Conservation (phyloP, 2,797 vertebrate genomes). For the Takifugu ocellatus region DNA sequence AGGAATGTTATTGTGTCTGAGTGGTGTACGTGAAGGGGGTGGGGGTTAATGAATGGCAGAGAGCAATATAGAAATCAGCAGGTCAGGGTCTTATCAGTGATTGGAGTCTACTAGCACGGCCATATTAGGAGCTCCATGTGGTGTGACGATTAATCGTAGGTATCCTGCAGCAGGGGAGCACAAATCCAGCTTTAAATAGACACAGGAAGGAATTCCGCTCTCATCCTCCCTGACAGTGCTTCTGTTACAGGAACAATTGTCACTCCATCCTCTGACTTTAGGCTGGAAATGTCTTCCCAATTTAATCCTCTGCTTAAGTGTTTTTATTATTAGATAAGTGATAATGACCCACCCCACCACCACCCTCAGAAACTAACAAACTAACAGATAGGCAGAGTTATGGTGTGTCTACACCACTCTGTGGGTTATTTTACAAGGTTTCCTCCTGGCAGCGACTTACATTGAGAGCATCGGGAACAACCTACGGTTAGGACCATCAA, state of each 20-base stretch:
- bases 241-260: conserved; percentile 34
- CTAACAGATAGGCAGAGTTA: no score
- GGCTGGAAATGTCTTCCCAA: background rate
- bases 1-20: conserved; percentile 73
- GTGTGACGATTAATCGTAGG: conserved; percentile 60
- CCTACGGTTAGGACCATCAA: no score
- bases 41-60: conserved; percentile 59
- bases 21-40: conserved; percentile 35
- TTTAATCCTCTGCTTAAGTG: background rate
- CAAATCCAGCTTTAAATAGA: conserved; percentile 56
- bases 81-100: conserved; percentile 62
- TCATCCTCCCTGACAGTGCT: conserved; percentile 29
- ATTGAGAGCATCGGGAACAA: no score
- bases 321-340: background rate
- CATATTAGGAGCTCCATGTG: conserved; percentile 65
- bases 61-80: conserved; percentile 68
- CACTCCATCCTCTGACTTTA: background rate
- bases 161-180: conserved; percentile 55
- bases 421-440: no score
- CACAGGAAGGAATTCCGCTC: conserved; percentile 39
- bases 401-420: no score
- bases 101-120: conserved; percentile 42
- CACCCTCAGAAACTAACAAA: no score
- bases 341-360: no score
- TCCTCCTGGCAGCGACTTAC: no score